phyloP scores from a whole-genome alignment of 1,140 invertebrate species.

The Penaeus chinensis region DNA sequence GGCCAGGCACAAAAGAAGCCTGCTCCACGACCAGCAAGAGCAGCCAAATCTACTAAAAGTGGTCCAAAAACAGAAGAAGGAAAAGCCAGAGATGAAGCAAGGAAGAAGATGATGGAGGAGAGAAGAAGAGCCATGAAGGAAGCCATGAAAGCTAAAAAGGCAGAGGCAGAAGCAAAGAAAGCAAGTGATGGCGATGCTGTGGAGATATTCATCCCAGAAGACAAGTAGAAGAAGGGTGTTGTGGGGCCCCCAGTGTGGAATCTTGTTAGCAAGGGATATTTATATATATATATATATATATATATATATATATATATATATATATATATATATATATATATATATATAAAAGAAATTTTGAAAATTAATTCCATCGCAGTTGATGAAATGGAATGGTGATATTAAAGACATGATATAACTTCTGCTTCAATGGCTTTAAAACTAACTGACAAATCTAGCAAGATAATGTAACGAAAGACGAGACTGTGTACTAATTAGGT shows the following conservation, averaged over 20 bases:
- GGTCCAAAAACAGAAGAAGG: constrained; percentile 71
- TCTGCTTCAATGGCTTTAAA: constrained; percentile 37
- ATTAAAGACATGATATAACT: not conserved
- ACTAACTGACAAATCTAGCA: not conserved
- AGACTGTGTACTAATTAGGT: constrained; percentile 7
- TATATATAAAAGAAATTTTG: too few relatives aligned
- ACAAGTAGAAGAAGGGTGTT: constrained; percentile 29
- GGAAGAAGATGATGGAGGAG: constrained; percentile 84
- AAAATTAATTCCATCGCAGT: too few relatives aligned
- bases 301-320: too few relatives aligned
- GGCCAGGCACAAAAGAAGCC: constrained; percentile 66
- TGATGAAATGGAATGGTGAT: too few relatives aligned
- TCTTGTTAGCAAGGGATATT: not conserved
- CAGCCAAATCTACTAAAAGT: constrained; percentile 57
- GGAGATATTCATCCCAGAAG: constrained; percentile 74
- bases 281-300: too few relatives aligned
- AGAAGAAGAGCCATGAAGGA: constrained; percentile 76
- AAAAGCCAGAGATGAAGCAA: constrained; percentile 79
- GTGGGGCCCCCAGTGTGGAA: not conserved
- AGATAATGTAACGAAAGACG: not conserved
- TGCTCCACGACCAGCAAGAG: constrained; percentile 64
- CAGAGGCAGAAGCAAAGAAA: constrained; percentile 65
- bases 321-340: too few relatives aligned
- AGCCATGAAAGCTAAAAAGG: constrained; percentile 59
- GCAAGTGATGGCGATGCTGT: constrained; percentile 70